Evolutionary conservation across 2,113 vertebrate genomes (phyloP).

Genomic region (crab-eating macaque (Macaca fascicularis)): T2T-MFA8v1.1 NC_088394.1:17811001-17811500

Average conservation of each 20-base stretch:
- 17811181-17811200: not conserved
- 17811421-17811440: not conserved
- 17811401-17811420: not conserved
- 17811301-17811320: no score
- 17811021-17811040: accelerated
- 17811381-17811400: not conserved
- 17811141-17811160: not conserved
- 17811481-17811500: not conserved
- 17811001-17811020: no score
- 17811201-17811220: not conserved
- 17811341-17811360: not conserved
- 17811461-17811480: not conserved
- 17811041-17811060: not conserved
- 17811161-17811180: not conserved
- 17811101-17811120: accelerated
- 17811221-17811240: not conserved
- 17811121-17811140: no score
- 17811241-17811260: no score
- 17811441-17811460: not conserved
- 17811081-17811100: not conserved
- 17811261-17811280: not conserved
- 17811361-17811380: accelerated
- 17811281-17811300: not conserved
- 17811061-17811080: not conserved
- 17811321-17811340: accelerated